Percentiles rank a stretch among this genome's conserved stretches.
These are phyloP conservation scores for Onthophagus sagittarius DNA, from an alignment of 2,888 invertebrate genomes.

Conservation along the genomic window DNA sequence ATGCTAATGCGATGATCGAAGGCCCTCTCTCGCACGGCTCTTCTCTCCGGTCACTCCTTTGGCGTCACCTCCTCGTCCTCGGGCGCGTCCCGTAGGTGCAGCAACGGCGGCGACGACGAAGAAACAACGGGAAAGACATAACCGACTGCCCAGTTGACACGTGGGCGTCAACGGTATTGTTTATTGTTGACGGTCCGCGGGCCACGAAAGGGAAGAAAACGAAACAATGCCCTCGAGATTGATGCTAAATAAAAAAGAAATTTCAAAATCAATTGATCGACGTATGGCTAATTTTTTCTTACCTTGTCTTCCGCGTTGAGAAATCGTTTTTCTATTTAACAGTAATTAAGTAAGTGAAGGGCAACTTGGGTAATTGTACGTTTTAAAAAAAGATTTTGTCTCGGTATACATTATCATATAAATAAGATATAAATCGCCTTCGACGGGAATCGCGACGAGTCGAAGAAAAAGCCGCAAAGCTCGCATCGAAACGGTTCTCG, in stretches of 20 bases:
- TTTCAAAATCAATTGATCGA: background rate
- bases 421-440: constrained; percentile 8
- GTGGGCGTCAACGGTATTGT: constrained; percentile 13
- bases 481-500: background rate
- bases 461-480: background rate
- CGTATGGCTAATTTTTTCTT: background rate
- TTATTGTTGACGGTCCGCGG: constrained; percentile 5
- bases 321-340: background rate
- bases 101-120: background rate
- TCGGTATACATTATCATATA: constrained; percentile 11
- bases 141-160: constrained; percentile 8
- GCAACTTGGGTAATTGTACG: too few relatives aligned
- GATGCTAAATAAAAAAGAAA: background rate
- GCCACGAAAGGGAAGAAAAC: background rate
- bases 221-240: background rate
- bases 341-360: background rate
- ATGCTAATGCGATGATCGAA: constrained; percentile 6
- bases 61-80: background rate
- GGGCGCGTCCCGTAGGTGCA: background rate
- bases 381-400: background rate
- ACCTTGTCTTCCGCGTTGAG: background rate
- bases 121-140: background rate
- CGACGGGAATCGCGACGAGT: background rate
- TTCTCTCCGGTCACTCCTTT: constrained; percentile 7
- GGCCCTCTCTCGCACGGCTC: background rate